Conservation (phyloP, 2,888 invertebrate species). For the Pasiphila rectangulata region DNA sequence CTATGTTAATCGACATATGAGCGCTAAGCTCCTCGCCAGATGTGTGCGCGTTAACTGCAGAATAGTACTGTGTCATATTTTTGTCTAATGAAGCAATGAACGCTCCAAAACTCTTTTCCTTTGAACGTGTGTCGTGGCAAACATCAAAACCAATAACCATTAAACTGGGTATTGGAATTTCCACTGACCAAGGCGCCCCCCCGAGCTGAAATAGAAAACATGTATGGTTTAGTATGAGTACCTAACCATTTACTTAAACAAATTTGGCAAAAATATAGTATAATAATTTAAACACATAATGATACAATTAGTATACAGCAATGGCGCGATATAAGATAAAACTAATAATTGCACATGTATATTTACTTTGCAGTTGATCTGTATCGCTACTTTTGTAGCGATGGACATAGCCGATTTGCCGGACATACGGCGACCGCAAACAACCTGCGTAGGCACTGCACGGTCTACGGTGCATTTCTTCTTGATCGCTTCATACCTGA, state of each 20-base stretch:
- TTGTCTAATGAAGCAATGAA: slow-evolving; percentile 87
- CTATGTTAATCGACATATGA: slow-evolving; percentile 84
- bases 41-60: slow-evolving; percentile 86
- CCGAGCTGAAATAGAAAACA: slow-evolving; percentile 86
- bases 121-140: slow-evolving; percentile 89
- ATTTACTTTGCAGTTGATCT: slow-evolving; percentile 91
- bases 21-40: slow-evolving; percentile 88
- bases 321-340: too few species aligned
- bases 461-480: slow-evolving; percentile 90
- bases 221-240: too few species aligned
- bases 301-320: background rate
- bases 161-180: slow-evolving; percentile 82
- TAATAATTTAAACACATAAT: too few species aligned
- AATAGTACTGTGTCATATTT: slow-evolving; percentile 84
- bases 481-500: slow-evolving; percentile 91
- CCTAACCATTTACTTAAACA: too few species aligned
- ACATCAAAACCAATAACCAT: slow-evolving; percentile 96
- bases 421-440: slow-evolving; percentile 78
- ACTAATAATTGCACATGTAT: background rate
- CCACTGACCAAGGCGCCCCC: slow-evolving; percentile 92
- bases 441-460: slow-evolving; percentile 85
- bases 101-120: slow-evolving; percentile 85
- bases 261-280: too few species aligned
- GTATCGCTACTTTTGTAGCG: slow-evolving; percentile 95
- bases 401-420: slow-evolving; percentile 87